Evolutionary conservation across 2,113 vertebrate species (phyloP).

Genomic region (Scytalopus superciliaris): DNA sequence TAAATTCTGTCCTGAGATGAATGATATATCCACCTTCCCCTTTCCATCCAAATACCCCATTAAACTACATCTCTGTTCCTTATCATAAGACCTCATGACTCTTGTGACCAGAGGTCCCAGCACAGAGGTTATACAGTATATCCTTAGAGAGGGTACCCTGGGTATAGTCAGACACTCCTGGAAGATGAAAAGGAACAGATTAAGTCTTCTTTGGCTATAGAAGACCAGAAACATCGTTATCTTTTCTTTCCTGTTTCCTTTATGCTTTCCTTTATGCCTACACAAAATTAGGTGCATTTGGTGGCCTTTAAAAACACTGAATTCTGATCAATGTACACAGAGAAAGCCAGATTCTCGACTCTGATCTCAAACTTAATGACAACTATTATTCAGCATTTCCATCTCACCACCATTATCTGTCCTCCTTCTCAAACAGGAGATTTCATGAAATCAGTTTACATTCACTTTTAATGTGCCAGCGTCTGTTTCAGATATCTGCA

Average conservation of each 20-base stretch:
- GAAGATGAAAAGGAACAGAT: neutral
- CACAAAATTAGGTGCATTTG: neutral
- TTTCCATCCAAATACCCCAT: neutral
- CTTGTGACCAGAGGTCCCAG: neutral
- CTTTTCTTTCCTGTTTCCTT: neutral
- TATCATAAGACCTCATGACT: neutral
- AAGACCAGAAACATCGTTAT: neutral
- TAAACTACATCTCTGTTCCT: neutral
- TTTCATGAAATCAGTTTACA: neutral
- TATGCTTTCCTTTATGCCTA: neutral
- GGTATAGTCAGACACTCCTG: neutral
- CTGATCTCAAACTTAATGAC: neutral
- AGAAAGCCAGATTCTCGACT: neutral
- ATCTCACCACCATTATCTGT: neutral
- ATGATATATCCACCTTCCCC: neutral
- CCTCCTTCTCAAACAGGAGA: neutral
- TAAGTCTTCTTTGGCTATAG: neutral
- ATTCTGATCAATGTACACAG: neutral
- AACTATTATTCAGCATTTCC: neutral
- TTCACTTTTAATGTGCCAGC: neutral
- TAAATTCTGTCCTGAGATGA: neutral
- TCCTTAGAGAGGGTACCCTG: neutral
- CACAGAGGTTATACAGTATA: neutral
- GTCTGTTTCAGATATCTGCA: neutral
- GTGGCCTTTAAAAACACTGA: neutral